Percentiles rank a stretch among this genome's conserved stretches.
Conservation (phyloP, 2,113 vertebrate genomes). For the Arvicanthis niloticus region DNA sequence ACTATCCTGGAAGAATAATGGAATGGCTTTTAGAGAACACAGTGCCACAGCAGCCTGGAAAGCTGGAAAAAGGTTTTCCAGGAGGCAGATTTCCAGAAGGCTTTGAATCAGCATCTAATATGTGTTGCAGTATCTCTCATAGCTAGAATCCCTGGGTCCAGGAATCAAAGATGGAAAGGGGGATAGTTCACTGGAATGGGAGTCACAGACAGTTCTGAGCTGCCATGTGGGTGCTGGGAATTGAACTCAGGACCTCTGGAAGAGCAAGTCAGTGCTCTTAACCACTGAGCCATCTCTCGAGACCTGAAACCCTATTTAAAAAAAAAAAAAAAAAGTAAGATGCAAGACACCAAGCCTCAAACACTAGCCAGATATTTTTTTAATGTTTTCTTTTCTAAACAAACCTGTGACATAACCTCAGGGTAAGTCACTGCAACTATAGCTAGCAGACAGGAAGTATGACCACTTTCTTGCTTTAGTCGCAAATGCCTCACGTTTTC, state of each 20-base stretch:
- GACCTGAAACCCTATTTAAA: neutral
- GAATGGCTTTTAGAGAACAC: neutral
- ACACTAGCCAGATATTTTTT: constrained; percentile 11
- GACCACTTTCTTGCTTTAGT: neutral
- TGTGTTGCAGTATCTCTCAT: neutral
- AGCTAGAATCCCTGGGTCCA: neutral
- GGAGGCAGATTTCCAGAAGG: neutral
- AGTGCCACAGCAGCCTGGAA: neutral
- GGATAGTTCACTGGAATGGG: neutral
- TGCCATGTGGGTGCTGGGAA: too few species aligned
- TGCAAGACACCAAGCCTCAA: neutral
- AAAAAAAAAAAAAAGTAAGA: neutral
- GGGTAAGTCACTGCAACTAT: constrained; percentile 24
- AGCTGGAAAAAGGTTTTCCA: neutral
- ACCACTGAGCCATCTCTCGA: too few species aligned
- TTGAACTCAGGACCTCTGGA: too few species aligned
- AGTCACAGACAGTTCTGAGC: too few species aligned
- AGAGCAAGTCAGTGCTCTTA: too few species aligned
- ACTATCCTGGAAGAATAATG: neutral
- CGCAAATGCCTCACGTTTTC: neutral
- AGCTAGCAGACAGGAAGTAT: neutral
- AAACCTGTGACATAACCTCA: constrained; percentile 17
- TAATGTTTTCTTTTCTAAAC: constrained; percentile 39
- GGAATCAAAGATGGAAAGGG: neutral
- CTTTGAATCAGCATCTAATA: neutral